These are phyloP conservation scores for Sander vitreus DNA, from an alignment of 2,113 vertebrate genomes.

Conservation along the genomic window DNA sequence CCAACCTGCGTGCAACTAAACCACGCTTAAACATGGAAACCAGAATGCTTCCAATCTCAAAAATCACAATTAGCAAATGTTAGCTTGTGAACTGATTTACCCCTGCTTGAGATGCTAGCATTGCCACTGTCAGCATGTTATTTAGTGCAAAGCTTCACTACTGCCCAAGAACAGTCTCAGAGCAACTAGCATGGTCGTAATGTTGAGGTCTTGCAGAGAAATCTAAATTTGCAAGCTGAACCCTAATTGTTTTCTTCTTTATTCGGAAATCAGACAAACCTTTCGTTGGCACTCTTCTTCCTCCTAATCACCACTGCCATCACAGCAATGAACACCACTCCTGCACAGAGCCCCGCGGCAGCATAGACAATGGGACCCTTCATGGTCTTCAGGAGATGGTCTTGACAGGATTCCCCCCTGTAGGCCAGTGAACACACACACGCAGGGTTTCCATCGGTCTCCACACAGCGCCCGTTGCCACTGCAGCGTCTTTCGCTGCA, in stretches of 20 bases:
- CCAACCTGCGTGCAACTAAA: too few relatives aligned
- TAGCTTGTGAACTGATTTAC: too few relatives aligned
- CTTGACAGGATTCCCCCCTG: slow-evolving; percentile 84
- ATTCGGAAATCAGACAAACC: slow-evolving; percentile 66
- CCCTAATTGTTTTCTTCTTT: too few relatives aligned
- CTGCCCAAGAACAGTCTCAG: not conserved
- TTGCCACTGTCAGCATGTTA: not conserved
- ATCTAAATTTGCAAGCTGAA: not conserved
- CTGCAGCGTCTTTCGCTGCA: slow-evolving; percentile 84
- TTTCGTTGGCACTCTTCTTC: slow-evolving; percentile 67
- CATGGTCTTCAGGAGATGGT: slow-evolving; percentile 48
- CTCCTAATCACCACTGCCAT: slow-evolving; percentile 77
- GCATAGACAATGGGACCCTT: slow-evolving; percentile 78
- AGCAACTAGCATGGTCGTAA: too few relatives aligned
- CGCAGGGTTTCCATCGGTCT: slow-evolving; percentile 38
- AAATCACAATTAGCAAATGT: not conserved
- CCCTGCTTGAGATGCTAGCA: not conserved
- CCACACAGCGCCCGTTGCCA: slow-evolving; percentile 82
- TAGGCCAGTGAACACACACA: slow-evolving; percentile 86
- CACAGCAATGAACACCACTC: slow-evolving; percentile 71
- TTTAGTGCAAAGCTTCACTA: not conserved
- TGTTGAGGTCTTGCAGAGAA: too few relatives aligned
- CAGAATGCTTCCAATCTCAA: too few relatives aligned
- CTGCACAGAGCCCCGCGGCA: slow-evolving; percentile 54
- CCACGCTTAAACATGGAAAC: too few relatives aligned